Evolutionary conservation across 2,888 invertebrate species (phyloP), one percentile per base, ranked within the genome.

Genomic region (Vanessa cardui): DNA sequence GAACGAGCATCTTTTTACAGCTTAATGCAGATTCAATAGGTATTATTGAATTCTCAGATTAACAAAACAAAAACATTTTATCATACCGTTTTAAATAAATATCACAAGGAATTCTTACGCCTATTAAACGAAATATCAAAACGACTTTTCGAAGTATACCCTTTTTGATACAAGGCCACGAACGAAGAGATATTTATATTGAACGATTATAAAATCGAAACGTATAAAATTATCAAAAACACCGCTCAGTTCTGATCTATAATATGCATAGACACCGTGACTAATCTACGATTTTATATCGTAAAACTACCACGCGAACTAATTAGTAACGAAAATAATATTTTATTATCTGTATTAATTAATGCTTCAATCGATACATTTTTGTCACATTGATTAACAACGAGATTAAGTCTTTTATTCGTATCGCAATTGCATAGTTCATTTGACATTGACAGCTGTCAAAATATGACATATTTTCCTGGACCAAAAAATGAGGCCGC

Each of bases 261-360:
- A 67, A 47, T 60, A 50, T 44, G 65, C 74, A 74, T 72, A 67
- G 72, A 73, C 73, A 76, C 78, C 81, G 77, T 80, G 72, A 72
- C 80, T 58, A 82, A 81, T 82, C 71, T 73, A 78, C 73, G 77
- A 80, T 80, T 79, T 80, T 81, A 72, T 76, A 80, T 80, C 80
- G 72, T 80, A 80, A 80, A 81, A 65, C 74, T 59, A 65, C 72
- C 81, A 80, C 81, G 81, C 81, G 79, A 82, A 74, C 76, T 70
- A 64, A 75, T 78, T 73, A 74, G 75, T 56, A 39, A 76, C 18
- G 26, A 62, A 74, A 72, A 72, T 73, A 74, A 74, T 2, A 69
- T 80, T 78, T 78, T 78, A 82, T 80, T 80, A 78, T 81, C 77
- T 79, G 75, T 76, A 72, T 69, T 80, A 78, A 80, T 80, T 79